phyloP scores from a whole-genome alignment of 2,888 invertebrate species.

The Eupsilia transversa region DNA sequence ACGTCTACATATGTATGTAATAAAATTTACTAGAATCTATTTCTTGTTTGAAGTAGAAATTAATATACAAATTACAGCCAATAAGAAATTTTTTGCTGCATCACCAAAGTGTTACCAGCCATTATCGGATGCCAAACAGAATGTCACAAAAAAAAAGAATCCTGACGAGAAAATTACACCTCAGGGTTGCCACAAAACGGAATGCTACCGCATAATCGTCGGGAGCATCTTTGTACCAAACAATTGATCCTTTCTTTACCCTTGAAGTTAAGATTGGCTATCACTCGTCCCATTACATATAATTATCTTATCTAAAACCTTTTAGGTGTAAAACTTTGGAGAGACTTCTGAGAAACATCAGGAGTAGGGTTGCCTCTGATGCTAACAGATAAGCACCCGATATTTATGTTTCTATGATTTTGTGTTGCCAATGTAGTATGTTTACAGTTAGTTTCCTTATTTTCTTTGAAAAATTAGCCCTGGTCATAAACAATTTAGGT shows the following conservation, averaged over 20 bases:
- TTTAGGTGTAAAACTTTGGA: conserved; percentile 85
- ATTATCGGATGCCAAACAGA: conserved; percentile 64
- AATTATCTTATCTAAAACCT: conserved; percentile 90
- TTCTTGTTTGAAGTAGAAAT: neutral
- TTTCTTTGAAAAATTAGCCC: neutral
- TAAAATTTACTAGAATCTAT: neutral
- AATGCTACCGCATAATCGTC: conserved; percentile 85
- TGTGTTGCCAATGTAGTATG: neutral
- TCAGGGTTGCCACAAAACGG: conserved; percentile 71
- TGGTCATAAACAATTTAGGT: neutral
- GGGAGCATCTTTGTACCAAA: conserved; percentile 81
- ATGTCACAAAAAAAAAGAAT: conserved; percentile 59
- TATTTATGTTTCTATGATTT: conserved; percentile 12
- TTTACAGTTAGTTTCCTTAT: neutral
- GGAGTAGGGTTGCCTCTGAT: conserved; percentile 66
- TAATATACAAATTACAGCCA: neutral
- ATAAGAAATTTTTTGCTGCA: conserved; percentile 46
- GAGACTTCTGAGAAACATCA: conserved; percentile 86
- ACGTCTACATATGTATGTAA: no score
- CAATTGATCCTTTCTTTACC: conserved; percentile 74
- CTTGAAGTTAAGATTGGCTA: conserved; percentile 76
- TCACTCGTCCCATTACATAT: conserved; percentile 83
- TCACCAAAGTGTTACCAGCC: conserved; percentile 61
- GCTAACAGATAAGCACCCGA: conserved; percentile 29
- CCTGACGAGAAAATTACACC: conserved; percentile 82